Conservation (phyloP, 2,113 vertebrate species). For the Cyphomyrus plagiostoma region DNA sequence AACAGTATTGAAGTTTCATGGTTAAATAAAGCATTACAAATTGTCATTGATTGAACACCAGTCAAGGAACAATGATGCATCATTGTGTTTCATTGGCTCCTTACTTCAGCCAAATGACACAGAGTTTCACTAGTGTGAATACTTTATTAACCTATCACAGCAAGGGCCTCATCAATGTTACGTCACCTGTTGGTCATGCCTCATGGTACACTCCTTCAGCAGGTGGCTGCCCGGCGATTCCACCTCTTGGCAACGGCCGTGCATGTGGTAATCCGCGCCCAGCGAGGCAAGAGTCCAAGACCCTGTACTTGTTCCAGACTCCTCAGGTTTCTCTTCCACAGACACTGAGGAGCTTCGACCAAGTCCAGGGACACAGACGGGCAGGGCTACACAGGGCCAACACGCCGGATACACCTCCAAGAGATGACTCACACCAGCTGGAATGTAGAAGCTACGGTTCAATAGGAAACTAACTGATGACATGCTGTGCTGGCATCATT, state of each 20-base stretch:
- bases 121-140: background rate
- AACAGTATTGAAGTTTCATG: background rate
- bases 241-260: background rate
- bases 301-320: constrained; percentile 63
- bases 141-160: background rate
- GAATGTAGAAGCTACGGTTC: background rate
- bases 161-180: background rate
- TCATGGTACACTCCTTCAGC: background rate
- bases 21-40: background rate
- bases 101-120: background rate
- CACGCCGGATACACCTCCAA: constrained; percentile 9
- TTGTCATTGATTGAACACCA: background rate
- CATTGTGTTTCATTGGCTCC: background rate
- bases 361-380: constrained; percentile 63
- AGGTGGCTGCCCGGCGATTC: background rate
- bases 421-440: background rate
- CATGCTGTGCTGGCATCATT: background rate
- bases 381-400: background rate
- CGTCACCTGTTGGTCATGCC: background rate
- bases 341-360: constrained; percentile 69
- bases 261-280: background rate
- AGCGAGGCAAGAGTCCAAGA: constrained; percentile 35
- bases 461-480: background rate
- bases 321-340: constrained; percentile 48
- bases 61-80: background rate